phyloP scores from a whole-genome alignment of 2,113 vertebrate genomes.

The Pontoporia blainvillei region DNA sequence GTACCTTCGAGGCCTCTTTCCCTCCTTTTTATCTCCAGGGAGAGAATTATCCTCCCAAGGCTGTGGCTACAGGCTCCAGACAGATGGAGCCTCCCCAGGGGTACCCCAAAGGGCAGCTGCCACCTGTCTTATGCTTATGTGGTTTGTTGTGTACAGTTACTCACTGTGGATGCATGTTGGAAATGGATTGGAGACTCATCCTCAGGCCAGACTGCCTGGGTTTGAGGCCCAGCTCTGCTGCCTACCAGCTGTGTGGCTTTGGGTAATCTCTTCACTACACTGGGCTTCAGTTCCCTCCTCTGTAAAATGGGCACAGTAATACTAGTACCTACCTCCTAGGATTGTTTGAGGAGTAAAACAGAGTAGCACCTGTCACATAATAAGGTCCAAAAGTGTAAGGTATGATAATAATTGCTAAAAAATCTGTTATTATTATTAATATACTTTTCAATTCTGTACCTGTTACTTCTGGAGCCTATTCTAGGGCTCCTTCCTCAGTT shows the following conservation, averaged over 20 bases:
- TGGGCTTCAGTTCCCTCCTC: background rate
- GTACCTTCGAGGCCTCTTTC: background rate
- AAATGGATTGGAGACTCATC: background rate
- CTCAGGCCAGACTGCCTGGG: background rate
- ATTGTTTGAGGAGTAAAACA: background rate
- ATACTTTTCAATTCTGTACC: background rate
- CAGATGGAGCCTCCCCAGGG: slow-evolving; percentile 23
- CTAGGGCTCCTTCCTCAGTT: background rate
- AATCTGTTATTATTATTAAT: background rate
- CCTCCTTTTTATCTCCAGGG: slow-evolving; percentile 1
- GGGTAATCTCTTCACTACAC: background rate
- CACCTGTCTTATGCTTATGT: background rate
- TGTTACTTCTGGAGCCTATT: background rate
- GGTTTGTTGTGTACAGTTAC: background rate
- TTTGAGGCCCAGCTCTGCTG: background rate
- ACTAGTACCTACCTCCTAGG: background rate
- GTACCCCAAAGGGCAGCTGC: background rate
- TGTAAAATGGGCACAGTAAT: background rate
- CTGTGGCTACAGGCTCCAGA: background rate
- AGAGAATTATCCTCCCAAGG: background rate
- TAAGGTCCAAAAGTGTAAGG: background rate
- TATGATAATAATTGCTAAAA: background rate
- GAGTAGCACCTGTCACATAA: background rate
- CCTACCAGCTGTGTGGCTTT: background rate
- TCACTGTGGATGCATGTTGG: background rate